A percentile compares a stretch with the other conserved stretches of the same genome.
phyloP scores from a whole-genome alignment of 2,888 invertebrate species.

The Drosophila meridionalis region DNA sequence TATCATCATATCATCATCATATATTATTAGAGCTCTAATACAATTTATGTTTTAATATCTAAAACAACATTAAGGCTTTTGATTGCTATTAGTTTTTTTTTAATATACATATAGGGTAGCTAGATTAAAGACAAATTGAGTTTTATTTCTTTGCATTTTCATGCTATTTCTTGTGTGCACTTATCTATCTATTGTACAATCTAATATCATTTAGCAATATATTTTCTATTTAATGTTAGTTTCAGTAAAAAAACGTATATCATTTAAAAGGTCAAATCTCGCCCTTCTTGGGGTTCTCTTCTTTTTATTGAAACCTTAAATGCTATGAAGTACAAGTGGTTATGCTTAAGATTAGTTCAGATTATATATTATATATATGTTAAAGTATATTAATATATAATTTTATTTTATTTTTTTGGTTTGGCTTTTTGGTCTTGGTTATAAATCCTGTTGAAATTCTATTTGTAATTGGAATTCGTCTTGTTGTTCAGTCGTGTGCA shows the following conservation, averaged over 20 bases:
- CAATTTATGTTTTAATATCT: too few species aligned
- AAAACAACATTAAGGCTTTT: too few species aligned
- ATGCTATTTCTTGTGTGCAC: too few species aligned
- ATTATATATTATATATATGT: slow-evolving; percentile 37
- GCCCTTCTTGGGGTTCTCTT: slow-evolving; percentile 10
- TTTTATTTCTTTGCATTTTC: too few species aligned
- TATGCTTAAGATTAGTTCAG: slow-evolving; percentile 54
- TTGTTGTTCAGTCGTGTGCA: slow-evolving; percentile 70
- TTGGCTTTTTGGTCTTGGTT: slow-evolving; percentile 59
- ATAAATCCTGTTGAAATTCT: slow-evolving; percentile 66
- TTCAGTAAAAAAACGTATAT: neutral
- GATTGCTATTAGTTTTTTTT: too few species aligned
- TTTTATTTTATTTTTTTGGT: slow-evolving; percentile 31
- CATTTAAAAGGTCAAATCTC: neutral
- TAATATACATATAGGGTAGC: too few species aligned
- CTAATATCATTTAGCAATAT: neutral
- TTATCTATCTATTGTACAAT: too few species aligned
- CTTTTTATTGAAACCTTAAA: slow-evolving; percentile 65
- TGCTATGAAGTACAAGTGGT: slow-evolving; percentile 78
- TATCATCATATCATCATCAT: too few species aligned
- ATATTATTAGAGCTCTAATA: too few species aligned
- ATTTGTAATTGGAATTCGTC: slow-evolving; percentile 58
- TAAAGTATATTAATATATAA: slow-evolving; percentile 12
- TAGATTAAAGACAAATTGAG: too few species aligned
- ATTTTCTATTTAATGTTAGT: neutral